Conservation (phyloP, 1,140 invertebrate species). For the Nomia melanderi region DNA sequence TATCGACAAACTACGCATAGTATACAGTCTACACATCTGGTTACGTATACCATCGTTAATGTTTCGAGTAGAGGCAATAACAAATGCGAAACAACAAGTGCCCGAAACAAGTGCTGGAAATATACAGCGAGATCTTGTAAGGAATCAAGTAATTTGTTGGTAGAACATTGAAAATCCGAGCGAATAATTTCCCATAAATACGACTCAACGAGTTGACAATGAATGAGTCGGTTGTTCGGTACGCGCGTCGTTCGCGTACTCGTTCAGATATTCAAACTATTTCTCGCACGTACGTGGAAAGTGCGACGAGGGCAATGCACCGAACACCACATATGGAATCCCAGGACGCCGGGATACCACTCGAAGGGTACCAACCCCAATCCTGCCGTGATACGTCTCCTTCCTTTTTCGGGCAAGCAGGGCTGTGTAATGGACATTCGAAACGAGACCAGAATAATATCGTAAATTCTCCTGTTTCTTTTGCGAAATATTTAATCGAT, state of each 20-base stretch:
- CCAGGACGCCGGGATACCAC: constrained; percentile 18
- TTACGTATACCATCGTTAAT: too few relatives aligned
- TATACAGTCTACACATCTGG: too few relatives aligned
- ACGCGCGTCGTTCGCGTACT: background rate
- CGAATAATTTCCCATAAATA: too few relatives aligned
- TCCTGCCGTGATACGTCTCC: constrained; percentile 51
- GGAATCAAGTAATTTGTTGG: too few relatives aligned
- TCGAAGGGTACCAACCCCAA: constrained; percentile 71
- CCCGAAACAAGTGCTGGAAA: too few relatives aligned
- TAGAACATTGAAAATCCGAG: too few relatives aligned
- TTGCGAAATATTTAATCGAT: too few relatives aligned
- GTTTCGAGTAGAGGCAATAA: too few relatives aligned
- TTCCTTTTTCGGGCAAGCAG: constrained; percentile 36
- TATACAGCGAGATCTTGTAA: too few relatives aligned
- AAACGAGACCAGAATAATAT: background rate
- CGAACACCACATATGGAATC: constrained; percentile 44
- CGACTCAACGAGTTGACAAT: background rate
- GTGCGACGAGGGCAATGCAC: constrained; percentile 68
- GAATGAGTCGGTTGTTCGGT: background rate
- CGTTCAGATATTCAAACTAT: background rate
- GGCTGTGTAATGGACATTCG: constrained; percentile 26
- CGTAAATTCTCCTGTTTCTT: too few relatives aligned
- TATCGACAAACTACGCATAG: too few relatives aligned
- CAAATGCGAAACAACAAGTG: too few relatives aligned
- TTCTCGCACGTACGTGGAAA: background rate